Evolutionary conservation across 2,888 invertebrate species (phyloP).

Genomic region (Coenonympha arcania): DNA sequence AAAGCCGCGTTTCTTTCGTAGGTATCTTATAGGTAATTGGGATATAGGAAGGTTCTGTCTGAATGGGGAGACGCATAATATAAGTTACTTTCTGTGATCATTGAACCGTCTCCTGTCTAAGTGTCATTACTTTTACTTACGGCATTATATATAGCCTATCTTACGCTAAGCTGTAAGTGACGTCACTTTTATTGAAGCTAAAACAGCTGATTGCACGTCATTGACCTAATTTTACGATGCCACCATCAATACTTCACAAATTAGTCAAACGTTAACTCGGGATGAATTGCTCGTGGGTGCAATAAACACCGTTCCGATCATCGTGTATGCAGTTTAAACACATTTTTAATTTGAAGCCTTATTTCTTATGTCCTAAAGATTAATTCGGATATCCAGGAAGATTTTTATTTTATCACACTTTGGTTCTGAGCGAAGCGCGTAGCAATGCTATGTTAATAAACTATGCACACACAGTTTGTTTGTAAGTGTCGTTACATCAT

Average conservation of each 20-base stretch:
- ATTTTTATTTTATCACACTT: slow-evolving; percentile 29
- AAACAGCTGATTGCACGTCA: slow-evolving; percentile 52
- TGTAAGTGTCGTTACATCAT: slow-evolving; percentile 66
- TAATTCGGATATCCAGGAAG: slow-evolving; percentile 4
- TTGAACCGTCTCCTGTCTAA: no score
- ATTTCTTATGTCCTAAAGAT: slow-evolving; percentile 9
- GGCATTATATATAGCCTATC: no score
- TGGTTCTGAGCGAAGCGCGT: slow-evolving; percentile 26
- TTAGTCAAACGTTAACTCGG: slow-evolving; percentile 70
- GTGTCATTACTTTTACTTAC: no score
- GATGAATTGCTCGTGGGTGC: slow-evolving; percentile 65
- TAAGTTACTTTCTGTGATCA: no score
- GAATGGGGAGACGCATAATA: no score
- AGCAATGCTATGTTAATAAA: slow-evolving; percentile 69
- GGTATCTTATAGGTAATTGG: no score
- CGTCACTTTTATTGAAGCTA: slow-evolving; percentile 23
- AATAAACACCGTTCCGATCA: slow-evolving; percentile 65
- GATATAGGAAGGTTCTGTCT: no score
- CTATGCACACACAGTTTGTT: slow-evolving; percentile 61
- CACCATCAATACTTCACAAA: slow-evolving; percentile 68
- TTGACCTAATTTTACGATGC: slow-evolving; percentile 52
- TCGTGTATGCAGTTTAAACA: slow-evolving; percentile 54
- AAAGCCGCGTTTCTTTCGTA: no score
- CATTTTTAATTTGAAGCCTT: slow-evolving; percentile 8
- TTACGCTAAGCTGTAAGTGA: slow-evolving; percentile 4